Evolutionary conservation across 2,797 vertebrate genomes (phyloP).

Genomic region (Cryptoblepharus egeriae): DNA sequence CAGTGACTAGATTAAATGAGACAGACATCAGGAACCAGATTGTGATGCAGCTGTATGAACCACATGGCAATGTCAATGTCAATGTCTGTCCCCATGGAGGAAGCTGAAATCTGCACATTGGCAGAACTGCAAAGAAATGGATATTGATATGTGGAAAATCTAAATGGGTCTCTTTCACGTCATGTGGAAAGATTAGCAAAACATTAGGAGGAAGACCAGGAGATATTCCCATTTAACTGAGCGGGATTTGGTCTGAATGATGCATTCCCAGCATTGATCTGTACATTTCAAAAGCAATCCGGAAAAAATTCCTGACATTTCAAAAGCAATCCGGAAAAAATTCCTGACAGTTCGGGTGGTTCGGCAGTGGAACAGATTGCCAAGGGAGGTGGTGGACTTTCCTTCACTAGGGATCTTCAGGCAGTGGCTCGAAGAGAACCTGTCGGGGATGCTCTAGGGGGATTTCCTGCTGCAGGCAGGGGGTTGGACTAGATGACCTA

Average conservation of each 20-base stretch:
- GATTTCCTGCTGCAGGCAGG: too few relatives aligned
- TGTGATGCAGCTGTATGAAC: neutral
- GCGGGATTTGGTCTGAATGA: neutral
- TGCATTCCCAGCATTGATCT: neutral
- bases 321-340: too few relatives aligned
- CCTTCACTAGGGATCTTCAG: too few relatives aligned
- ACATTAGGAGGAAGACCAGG: neutral
- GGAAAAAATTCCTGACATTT: too few relatives aligned
- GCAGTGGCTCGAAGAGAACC: too few relatives aligned
- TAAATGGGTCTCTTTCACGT: neutral
- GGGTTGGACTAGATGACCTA: too few relatives aligned
- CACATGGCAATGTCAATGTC: neutral
- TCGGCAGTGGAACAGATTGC: too few relatives aligned
- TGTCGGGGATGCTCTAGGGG: too few relatives aligned
- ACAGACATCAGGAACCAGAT: neutral
- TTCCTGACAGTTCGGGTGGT: too few relatives aligned
- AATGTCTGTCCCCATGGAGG: neutral
- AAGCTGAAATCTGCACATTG: neutral
- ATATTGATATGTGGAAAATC: neutral
- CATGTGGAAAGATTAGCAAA: neutral
- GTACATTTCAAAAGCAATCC: neutral
- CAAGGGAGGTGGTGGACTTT: too few relatives aligned
- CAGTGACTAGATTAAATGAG: conserved; percentile 2
- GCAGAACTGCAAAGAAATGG: neutral
- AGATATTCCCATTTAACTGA: neutral